Percentiles rank a stretch among this genome's conserved stretches.
phyloP scores from a whole-genome alignment of 2,888 invertebrate species.

The Chironomus riparius region DNA sequence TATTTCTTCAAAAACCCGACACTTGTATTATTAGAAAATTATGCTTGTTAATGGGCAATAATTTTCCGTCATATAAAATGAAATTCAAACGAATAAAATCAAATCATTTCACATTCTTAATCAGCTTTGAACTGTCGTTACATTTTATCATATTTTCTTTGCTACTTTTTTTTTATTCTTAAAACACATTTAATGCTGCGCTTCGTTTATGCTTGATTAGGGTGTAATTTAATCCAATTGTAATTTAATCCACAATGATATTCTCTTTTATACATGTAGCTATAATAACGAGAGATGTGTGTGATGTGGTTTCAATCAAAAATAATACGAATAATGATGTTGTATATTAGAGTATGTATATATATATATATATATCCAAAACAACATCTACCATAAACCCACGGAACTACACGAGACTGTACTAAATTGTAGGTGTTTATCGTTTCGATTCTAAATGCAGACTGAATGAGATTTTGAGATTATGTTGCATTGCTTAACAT shows the following conservation, averaged over 20 bases:
- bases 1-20: background rate
- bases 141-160: too few relatives aligned
- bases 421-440: background rate
- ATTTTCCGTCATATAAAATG: background rate
- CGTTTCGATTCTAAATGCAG: slow-evolving; percentile 24
- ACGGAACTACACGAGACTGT: background rate
- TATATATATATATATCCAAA: background rate
- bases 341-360: background rate
- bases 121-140: background rate
- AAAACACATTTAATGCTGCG: background rate
- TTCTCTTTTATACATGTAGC: background rate
- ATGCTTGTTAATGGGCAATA: background rate
- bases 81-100: background rate
- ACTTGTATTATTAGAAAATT: background rate
- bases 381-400: background rate
- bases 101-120: slow-evolving; percentile 12
- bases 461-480: slow-evolving; percentile 3
- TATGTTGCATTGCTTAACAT: background rate
- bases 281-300: background rate
- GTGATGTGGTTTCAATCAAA: slow-evolving; percentile 17
- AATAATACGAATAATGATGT: background rate
- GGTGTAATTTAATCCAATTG: slow-evolving; percentile 22
- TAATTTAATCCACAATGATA: slow-evolving; percentile 25
- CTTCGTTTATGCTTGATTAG: background rate
- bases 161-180: background rate